A percentile compares a stretch with the other conserved stretches of the same genome.
Evolutionary conservation across 92 coral and sea anemone genomes (phyloP).

Genomic region (Isaurus tuberculatus): DNA sequence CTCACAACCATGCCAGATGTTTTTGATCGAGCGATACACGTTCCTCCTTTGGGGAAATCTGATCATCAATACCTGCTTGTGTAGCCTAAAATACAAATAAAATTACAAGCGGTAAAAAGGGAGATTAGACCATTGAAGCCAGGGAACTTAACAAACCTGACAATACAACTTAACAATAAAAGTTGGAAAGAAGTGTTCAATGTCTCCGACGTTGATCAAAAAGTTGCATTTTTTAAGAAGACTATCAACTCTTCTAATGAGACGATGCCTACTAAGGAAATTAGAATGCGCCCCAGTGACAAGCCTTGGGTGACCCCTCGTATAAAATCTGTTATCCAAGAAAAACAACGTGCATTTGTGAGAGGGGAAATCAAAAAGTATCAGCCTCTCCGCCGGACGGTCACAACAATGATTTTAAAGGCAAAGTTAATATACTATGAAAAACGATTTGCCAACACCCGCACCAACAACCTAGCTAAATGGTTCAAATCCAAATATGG

Average conservation of each 20-base stretch:
- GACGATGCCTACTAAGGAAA: constrained; percentile 24
- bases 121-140: constrained; percentile 50
- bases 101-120: constrained; percentile 28
- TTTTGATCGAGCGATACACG: neutral
- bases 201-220: constrained; percentile 48
- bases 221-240: constrained; percentile 34
- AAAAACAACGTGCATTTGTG: neutral
- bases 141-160: constrained; percentile 46
- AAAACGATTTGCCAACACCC: neutral
- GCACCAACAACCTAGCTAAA: constrained; percentile 39
- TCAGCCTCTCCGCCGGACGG: neutral
- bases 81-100: constrained; percentile 41
- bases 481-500: constrained; percentile 55
- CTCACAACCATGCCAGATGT: neutral
- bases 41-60: constrained; percentile 40
- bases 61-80: constrained; percentile 37
- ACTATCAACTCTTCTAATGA: constrained; percentile 28
- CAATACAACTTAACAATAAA: constrained; percentile 42
- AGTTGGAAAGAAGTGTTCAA: constrained; percentile 53
- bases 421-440: constrained; percentile 44
- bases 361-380: neutral
- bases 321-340: too few relatives aligned
- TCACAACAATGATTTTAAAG: constrained; percentile 1
- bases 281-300: constrained; percentile 49
- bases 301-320: neutral